Evolutionary conservation across 2,113 vertebrate genomes (phyloP), one percentile per base, ranked within the genome.

Genomic region (Lagopus muta): DNA sequence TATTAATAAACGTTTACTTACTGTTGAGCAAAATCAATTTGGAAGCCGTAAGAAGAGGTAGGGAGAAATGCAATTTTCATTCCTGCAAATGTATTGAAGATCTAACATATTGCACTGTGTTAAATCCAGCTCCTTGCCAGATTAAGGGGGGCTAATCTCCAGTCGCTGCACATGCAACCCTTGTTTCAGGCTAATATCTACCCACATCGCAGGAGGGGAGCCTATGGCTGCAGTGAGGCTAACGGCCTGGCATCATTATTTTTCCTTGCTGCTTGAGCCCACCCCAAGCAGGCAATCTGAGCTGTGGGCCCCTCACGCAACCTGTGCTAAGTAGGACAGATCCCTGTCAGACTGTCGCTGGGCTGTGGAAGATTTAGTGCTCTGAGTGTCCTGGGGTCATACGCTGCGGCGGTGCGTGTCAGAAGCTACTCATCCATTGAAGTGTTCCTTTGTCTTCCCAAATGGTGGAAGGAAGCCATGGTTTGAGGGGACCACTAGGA

Each of bases 331-430:
- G 6, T 50, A 10, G 34, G 71, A 42, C 30, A 40, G 61, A 64
- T 82, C 45, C 14, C 55, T 80, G 66, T 64, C 71, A 62, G 45
- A 66, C 86, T 66, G 38, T 62, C 88, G 71, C 61, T 92, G 77
- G 60, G 28, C 13, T 72, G 58, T 82, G 75, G 67, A 96, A 70
- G 60, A 92, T 88, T 89, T 88, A 96, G 43, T 73, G 76, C 25
- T 76, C 67, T 36, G 65, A 0, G 0, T 66, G 3, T 72, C 47
- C 52, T 1, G 13, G 65, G 42, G 61, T 90, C 57, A 24, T 28
- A 47, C 1, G 0, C 48, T 78, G 58, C 65, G 92, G 57, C 36
- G 76, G 54, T 8, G 10, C 47, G 21, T 3, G 2, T 87, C 32
- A 55, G 62, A 89, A 90, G 62, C 54, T 64, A 6, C 36, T 77